Percentiles rank a stretch among this genome's conserved stretches.
These are phyloP conservation scores for Nymphalis io DNA, from an alignment of 1,140 invertebrate species.

Conservation along the genomic window DNA sequence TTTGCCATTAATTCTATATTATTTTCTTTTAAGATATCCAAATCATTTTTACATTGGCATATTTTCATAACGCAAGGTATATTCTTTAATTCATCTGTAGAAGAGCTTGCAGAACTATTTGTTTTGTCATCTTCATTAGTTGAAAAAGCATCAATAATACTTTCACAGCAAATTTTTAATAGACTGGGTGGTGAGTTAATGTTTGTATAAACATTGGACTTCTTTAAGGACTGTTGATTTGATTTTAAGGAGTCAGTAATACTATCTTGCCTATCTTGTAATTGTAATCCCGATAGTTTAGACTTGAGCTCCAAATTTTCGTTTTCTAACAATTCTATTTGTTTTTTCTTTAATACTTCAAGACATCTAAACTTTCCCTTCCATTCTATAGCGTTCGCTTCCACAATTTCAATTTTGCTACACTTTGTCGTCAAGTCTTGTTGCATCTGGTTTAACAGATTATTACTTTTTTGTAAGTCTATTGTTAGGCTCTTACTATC, in stretches of 20 bases:
- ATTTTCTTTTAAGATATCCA: slow-evolving; percentile 44
- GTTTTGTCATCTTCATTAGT: slow-evolving; percentile 42
- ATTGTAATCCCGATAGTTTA: slow-evolving; percentile 38
- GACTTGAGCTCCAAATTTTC: slow-evolving; percentile 51
- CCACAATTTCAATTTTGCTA: slow-evolving; percentile 51
- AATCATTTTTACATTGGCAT: slow-evolving; percentile 52
- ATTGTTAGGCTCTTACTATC: slow-evolving; percentile 45
- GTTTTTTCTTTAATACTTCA: slow-evolving; percentile 51
- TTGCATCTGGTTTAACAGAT: slow-evolving; percentile 49
- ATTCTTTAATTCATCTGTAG: slow-evolving; percentile 34
- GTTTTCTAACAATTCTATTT: slow-evolving; percentile 47
- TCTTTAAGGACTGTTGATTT: slow-evolving; percentile 10
- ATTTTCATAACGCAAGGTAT: slow-evolving; percentile 19
- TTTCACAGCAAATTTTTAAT: slow-evolving; percentile 65
- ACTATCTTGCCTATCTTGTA: slow-evolving; percentile 20
- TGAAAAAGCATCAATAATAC: slow-evolving; percentile 56
- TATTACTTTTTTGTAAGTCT: slow-evolving; percentile 45
- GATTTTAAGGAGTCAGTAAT: background rate
- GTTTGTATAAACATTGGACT: slow-evolving; percentile 21
- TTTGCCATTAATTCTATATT: slow-evolving; percentile 44
- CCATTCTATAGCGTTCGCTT: slow-evolving; percentile 52
- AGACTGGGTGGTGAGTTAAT: slow-evolving; percentile 59
- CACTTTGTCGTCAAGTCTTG: slow-evolving; percentile 50
- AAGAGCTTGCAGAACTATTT: slow-evolving; percentile 37
- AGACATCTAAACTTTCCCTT: slow-evolving; percentile 46